Conservation (phyloP, 2,797 vertebrate species). For the Acomys russatus region DNA sequence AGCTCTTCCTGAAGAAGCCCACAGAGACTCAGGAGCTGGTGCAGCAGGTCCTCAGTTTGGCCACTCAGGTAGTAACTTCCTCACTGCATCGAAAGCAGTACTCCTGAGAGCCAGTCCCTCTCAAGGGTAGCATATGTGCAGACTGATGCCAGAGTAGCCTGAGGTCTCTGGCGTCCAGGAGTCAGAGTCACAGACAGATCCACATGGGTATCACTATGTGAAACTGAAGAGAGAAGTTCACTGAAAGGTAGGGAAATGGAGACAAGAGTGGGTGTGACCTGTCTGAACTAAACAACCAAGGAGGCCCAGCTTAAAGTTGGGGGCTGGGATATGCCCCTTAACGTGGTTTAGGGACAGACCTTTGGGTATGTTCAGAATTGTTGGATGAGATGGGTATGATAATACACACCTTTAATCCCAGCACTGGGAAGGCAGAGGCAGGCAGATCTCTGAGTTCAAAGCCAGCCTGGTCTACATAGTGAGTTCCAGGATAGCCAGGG, state of each 20-base stretch:
- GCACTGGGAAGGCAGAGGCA: background rate
- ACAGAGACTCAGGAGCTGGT: constrained; percentile 98
- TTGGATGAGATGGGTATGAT: background rate
- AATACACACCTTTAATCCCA: background rate
- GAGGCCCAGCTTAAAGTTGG: background rate
- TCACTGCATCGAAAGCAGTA: background rate
- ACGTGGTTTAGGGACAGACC: background rate
- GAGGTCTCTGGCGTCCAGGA: background rate
- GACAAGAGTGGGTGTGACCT: background rate
- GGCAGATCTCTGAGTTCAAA: background rate
- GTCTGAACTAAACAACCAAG: background rate
- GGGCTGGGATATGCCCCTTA: background rate
- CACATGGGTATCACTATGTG: background rate
- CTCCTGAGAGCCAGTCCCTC: background rate
- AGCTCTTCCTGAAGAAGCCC: constrained; percentile 98
- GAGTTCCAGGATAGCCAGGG: background rate
- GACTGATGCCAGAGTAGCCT: background rate
- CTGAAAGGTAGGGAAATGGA: background rate
- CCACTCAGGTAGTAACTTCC: constrained; percentile 93
- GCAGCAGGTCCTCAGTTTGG: constrained; percentile 98
- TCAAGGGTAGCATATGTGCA: background rate
- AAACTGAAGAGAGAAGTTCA: background rate
- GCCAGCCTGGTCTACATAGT: background rate
- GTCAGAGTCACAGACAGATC: background rate
- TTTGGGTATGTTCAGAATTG: background rate